Conservation (phyloP, 2,888 invertebrate species). For the Fissipunctia ypsillon region DNA sequence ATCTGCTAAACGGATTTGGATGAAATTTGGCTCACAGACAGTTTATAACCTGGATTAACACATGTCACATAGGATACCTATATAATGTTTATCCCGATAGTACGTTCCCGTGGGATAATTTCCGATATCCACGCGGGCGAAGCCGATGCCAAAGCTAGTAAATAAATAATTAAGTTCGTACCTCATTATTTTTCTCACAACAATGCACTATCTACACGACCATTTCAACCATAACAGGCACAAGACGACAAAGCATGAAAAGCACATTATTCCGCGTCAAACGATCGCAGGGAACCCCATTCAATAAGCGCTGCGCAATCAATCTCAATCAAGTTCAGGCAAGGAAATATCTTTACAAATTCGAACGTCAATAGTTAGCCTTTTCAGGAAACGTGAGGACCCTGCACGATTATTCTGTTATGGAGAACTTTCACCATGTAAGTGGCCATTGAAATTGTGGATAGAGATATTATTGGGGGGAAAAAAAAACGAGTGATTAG, state of each 20-base stretch:
- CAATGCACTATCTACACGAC: constrained; percentile 28
- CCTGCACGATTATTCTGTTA: constrained; percentile 38
- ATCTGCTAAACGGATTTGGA: neutral
- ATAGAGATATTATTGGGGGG: neutral
- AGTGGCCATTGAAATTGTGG: constrained; percentile 3
- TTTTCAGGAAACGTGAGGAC: constrained; percentile 39
- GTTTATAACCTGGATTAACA: too few species aligned
- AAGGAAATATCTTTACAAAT: constrained; percentile 73
- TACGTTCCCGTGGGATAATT: too few species aligned
- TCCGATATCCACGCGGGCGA: too few species aligned
- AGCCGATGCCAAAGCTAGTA: neutral
- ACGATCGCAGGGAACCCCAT: constrained; percentile 66
- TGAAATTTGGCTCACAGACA: too few species aligned
- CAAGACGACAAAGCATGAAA: constrained; percentile 57
- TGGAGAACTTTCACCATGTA: constrained; percentile 14
- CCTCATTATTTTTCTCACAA: constrained; percentile 1
- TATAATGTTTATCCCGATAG: too few species aligned
- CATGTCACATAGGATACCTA: too few species aligned
- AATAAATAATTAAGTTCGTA: constrained; percentile 1
- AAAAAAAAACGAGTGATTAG: too few species aligned
- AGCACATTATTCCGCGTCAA: constrained; percentile 70
- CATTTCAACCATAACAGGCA: constrained; percentile 18
- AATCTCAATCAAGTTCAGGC: constrained; percentile 80
- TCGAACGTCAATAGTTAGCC: constrained; percentile 63
- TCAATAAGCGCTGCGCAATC: constrained; percentile 75